A percentile compares a stretch with the other conserved stretches of the same genome.
phyloP scores from a whole-genome alignment of 2,797 vertebrate genomes.

The Myripristis murdjan region DNA sequence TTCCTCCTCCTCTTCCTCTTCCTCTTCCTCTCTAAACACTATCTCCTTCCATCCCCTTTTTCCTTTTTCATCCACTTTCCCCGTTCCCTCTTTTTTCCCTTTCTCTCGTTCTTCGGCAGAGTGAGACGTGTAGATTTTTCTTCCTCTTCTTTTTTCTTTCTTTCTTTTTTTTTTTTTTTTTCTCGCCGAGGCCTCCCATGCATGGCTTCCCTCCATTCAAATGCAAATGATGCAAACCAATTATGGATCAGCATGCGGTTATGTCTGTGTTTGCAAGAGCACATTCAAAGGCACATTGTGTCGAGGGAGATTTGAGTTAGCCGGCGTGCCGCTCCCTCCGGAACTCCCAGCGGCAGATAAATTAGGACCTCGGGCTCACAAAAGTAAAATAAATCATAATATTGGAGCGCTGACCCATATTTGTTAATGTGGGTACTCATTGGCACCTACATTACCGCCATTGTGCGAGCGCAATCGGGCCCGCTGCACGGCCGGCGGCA shows the following conservation, averaged over 20 bases:
- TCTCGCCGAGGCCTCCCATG: constrained; percentile 46
- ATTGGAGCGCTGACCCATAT: constrained; percentile 70
- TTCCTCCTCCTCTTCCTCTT: constrained; percentile 1
- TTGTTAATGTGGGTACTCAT: constrained; percentile 69
- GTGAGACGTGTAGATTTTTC: constrained; percentile 47
- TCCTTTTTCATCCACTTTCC: constrained; percentile 2
- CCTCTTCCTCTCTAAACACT: neutral
- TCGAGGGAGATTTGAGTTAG: constrained; percentile 67
- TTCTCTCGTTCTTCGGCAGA: constrained; percentile 21
- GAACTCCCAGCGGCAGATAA: constrained; percentile 66
- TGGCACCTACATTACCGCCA: constrained; percentile 52
- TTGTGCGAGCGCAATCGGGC: constrained; percentile 39
- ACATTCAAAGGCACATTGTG: constrained; percentile 76
- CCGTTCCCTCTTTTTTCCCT: constrained; percentile 4
- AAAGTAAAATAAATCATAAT: constrained; percentile 75
- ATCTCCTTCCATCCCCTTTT: neutral
- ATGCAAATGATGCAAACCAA: constrained; percentile 84
- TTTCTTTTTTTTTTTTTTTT: no score
- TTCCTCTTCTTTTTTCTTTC: no score
- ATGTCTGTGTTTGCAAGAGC: constrained; percentile 77
- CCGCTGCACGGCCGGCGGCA: constrained; percentile 49
- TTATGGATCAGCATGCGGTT: constrained; percentile 75
- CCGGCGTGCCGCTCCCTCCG: constrained; percentile 55
- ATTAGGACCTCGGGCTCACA: constrained; percentile 69
- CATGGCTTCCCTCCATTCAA: constrained; percentile 74